Conservation (phyloP, 1,140 invertebrate species). For the Aphis craccivora region DNA sequence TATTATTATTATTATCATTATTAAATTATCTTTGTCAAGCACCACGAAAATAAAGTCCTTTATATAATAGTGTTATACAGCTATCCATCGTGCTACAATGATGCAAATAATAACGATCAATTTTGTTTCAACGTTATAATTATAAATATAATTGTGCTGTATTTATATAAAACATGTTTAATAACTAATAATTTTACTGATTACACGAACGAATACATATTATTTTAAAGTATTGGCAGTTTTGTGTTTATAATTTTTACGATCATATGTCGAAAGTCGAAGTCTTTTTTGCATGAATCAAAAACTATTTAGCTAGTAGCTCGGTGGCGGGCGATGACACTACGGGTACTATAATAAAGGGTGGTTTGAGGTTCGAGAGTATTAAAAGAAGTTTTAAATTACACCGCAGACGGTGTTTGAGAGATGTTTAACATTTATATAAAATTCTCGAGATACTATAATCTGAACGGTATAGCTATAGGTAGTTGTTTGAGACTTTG, state of each 20-base stretch:
- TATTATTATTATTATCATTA: not conserved
- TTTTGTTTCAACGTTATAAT: not conserved
- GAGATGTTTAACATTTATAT: not conserved
- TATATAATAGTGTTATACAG: not conserved
- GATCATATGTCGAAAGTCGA: not conserved
- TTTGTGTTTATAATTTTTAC: not conserved
- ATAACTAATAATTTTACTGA: not conserved
- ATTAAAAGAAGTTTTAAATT: conserved; percentile 2
- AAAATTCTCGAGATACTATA: not conserved
- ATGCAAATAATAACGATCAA: not conserved
- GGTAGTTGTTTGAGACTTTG: not conserved
- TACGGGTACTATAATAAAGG: not conserved
- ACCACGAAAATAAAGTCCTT: not conserved
- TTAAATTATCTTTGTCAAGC: not conserved
- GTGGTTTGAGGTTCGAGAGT: not conserved
- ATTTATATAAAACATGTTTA: too few relatives aligned
- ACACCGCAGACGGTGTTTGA: not conserved
- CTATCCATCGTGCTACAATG: too few relatives aligned
- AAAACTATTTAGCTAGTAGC: not conserved
- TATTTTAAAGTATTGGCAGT: not conserved
- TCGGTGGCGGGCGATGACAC: not conserved
- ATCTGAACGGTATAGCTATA: not conserved
- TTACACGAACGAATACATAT: not conserved
- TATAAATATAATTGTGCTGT: not conserved
- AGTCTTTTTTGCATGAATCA: not conserved